These are phyloP conservation scores for Sebastes variabilis DNA, from an alignment of 2,797 vertebrate species.

Conservation along the genomic window DNA sequence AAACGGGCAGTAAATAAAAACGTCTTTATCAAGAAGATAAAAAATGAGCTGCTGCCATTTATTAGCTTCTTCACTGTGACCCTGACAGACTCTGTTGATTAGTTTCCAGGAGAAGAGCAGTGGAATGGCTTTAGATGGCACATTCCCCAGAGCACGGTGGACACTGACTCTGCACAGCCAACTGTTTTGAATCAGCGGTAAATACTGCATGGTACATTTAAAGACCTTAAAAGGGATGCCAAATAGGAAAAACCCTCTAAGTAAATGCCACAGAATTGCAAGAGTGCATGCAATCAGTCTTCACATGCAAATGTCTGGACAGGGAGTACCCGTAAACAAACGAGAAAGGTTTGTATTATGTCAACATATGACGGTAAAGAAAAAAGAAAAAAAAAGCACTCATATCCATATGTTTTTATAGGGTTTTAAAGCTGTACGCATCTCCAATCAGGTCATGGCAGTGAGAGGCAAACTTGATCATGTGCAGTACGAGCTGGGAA, in stretches of 20 bases:
- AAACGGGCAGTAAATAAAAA: constrained; percentile 45
- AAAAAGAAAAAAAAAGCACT: not conserved
- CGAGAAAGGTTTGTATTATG: not conserved
- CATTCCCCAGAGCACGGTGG: constrained; percentile 55
- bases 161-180: constrained; percentile 39
- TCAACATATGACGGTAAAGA: not conserved
- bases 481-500: not conserved
- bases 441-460: not conserved
- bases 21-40: constrained; percentile 47
- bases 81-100: constrained; percentile 58
- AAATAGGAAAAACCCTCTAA: constrained; percentile 12
- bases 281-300: constrained; percentile 1
- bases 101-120: constrained; percentile 66
- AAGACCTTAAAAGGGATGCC: constrained; percentile 30
- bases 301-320: not conserved
- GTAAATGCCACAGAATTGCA: constrained; percentile 15
- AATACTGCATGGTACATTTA: constrained; percentile 51
- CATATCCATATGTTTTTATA: not conserved
- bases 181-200: constrained; percentile 47
- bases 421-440: constrained; percentile 1
- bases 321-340: not conserved
- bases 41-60: constrained; percentile 60
- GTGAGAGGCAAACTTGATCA: constrained; percentile 16
- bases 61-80: constrained; percentile 53
- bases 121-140: constrained; percentile 64